Conservation (phyloP, 2,888 invertebrate species). For the Thymelicus acteon region DNA sequence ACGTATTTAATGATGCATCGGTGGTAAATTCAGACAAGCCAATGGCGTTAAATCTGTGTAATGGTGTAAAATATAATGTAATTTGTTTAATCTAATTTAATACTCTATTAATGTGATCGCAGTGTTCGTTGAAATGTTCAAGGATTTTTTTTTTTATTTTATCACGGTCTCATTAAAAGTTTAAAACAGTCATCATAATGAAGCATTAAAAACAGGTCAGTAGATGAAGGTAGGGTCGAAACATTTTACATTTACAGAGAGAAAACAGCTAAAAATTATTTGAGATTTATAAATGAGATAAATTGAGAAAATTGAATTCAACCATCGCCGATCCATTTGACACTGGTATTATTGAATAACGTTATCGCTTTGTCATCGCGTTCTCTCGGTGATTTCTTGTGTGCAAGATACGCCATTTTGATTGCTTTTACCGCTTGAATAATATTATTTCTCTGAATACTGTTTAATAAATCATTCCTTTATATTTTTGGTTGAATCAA, state of each 20-base stretch:
- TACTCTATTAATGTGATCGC: neutral
- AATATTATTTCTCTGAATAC: no score
- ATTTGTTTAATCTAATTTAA: no score
- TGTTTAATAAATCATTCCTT: no score
- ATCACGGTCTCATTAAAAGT: constrained; percentile 29
- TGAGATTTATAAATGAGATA: neutral
- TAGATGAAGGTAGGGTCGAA: constrained; percentile 2
- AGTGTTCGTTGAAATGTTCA: constrained; percentile 6
- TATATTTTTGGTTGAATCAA: no score
- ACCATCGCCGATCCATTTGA: neutral
- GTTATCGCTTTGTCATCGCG: constrained; percentile 3
- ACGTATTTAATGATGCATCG: no score
- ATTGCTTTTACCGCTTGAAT: constrained; percentile 1
- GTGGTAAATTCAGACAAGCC: no score
- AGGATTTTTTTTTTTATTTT: constrained; percentile 20
- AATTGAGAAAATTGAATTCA: constrained; percentile 6
- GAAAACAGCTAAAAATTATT: neutral
- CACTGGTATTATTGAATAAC: constrained; percentile 3
- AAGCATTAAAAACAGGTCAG: constrained; percentile 26
- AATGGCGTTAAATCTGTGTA: no score
- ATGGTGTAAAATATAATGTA: no score
- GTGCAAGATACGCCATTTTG: constrained; percentile 3
- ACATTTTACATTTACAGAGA: neutral
- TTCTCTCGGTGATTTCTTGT: neutral
- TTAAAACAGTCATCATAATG: constrained; percentile 24